phyloP scores from a whole-genome alignment of 2,797 vertebrate species.

The Mallotus villosus region DNA sequence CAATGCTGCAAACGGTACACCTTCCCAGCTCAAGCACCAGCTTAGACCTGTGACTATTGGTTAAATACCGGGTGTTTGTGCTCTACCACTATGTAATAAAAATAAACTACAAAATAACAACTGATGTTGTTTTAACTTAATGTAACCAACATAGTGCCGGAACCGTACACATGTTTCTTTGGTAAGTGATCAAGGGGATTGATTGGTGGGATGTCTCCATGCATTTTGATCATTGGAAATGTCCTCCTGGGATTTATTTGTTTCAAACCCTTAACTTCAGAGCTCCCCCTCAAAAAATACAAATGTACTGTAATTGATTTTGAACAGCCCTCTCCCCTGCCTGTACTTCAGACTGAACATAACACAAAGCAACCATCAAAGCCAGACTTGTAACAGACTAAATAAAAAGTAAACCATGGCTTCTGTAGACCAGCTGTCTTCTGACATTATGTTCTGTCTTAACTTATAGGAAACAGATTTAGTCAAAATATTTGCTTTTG shows the following conservation, averaged over 20 bases:
- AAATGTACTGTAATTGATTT: constrained; percentile 46
- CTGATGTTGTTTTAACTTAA: constrained; percentile 24
- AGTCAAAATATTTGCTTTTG: too few relatives aligned
- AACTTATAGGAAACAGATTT: constrained; percentile 29
- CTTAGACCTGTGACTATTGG: constrained; percentile 43
- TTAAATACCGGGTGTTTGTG: constrained; percentile 58
- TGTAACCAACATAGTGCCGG: constrained; percentile 23
- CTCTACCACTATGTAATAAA: neutral
- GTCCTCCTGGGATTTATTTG: constrained; percentile 41
- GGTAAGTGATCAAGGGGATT: neutral
- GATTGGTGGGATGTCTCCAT: constrained; percentile 35
- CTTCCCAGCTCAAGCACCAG: constrained; percentile 61
- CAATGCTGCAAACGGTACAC: constrained; percentile 73
- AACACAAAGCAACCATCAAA: constrained; percentile 55
- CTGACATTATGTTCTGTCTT: too few relatives aligned
- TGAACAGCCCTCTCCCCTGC: constrained; percentile 56
- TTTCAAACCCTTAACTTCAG: constrained; percentile 19
- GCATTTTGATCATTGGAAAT: constrained; percentile 33
- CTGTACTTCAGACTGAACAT: constrained; percentile 51
- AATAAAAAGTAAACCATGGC: constrained; percentile 19
- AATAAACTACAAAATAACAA: constrained; percentile 25
- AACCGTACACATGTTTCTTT: constrained; percentile 10
- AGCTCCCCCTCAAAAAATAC: constrained; percentile 38
- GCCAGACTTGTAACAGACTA: constrained; percentile 35
- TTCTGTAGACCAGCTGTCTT: constrained; percentile 9